Percentiles rank a stretch among this genome's conserved stretches.
Evolutionary conservation across 2,888 invertebrate species (phyloP).

Genomic region (Pseudanteris insignis): DNA sequence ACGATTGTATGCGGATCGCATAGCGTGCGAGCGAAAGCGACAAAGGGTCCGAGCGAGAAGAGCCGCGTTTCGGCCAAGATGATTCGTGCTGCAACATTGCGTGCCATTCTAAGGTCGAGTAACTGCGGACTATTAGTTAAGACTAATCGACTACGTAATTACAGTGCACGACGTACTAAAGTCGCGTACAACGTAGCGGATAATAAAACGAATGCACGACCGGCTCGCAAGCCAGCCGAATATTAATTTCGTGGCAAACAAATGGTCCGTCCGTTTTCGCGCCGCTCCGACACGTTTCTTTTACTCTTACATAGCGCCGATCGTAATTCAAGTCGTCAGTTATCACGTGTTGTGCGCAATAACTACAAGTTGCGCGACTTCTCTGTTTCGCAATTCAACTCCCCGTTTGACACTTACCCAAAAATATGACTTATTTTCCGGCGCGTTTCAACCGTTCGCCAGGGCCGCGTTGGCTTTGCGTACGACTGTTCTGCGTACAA

Average conservation of each 20-base stretch:
- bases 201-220: constrained; percentile 1
- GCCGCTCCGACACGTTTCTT: neutral
- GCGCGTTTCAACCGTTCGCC: no score
- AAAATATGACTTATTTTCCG: neutral
- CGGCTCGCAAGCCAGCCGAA: constrained; percentile 2
- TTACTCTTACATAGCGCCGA: neutral
- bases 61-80: neutral
- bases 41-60: no score
- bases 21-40: neutral
- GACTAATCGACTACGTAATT: constrained; percentile 15
- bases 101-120: constrained; percentile 1
- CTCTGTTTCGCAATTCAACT: constrained; percentile 2
- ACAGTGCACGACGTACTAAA: constrained; percentile 7
- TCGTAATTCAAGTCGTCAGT: constrained; percentile 10
- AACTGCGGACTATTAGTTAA: constrained; percentile 10
- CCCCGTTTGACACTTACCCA: neutral
- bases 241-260: constrained; percentile 11
- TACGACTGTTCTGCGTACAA: no score
- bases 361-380: constrained; percentile 6
- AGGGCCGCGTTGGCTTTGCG: no score
- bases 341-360: constrained; percentile 4
- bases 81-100: constrained; percentile 1
- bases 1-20: no score
- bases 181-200: constrained; percentile 2
- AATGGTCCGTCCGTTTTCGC: constrained; percentile 3